These are phyloP conservation scores for Drosophila bunnanda DNA, from an alignment of 2,888 invertebrate species.

Conservation along the genomic window DNA sequence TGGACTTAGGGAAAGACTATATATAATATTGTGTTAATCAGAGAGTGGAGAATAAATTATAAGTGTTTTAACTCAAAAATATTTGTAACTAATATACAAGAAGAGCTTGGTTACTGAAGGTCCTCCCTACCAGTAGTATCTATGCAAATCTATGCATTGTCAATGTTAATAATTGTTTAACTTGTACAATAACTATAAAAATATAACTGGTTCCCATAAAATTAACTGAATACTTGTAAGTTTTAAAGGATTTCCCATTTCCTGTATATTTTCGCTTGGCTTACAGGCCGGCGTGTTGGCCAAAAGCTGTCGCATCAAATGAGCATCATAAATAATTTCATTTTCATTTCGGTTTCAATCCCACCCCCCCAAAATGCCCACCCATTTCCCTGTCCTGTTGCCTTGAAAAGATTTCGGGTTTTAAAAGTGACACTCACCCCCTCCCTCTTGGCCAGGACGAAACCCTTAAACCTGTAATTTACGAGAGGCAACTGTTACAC, in stretches of 20 bases:
- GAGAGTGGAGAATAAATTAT: not conserved
- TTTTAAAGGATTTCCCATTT: not conserved
- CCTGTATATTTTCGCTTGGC: slow-evolving; percentile 2
- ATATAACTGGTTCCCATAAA: too few species aligned
- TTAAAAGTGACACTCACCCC: slow-evolving; percentile 24
- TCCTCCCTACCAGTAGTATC: too few species aligned
- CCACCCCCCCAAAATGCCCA: slow-evolving; percentile 32
- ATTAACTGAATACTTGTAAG: not conserved
- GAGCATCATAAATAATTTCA: slow-evolving; percentile 75
- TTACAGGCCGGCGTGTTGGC: slow-evolving; percentile 34
- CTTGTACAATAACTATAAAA: too few species aligned
- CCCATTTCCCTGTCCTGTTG: slow-evolving; percentile 21
- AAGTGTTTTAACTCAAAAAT: too few species aligned
- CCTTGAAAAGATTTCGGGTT: slow-evolving; percentile 27
- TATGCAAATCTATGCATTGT: too few species aligned
- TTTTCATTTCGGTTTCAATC: slow-evolving; percentile 66
- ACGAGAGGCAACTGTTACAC: slow-evolving; percentile 73
- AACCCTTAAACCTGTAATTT: slow-evolving; percentile 46
- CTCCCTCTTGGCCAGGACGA: not conserved
- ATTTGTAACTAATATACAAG: too few species aligned
- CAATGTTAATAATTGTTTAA: too few species aligned
- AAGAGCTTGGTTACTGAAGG: too few species aligned
- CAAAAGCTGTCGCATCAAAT: slow-evolving; percentile 74
- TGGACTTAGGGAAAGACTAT: not conserved
- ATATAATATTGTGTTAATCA: not conserved